Evolutionary conservation across 2,113 vertebrate species (phyloP).

Genomic region (Lophura nycthemera): DNA sequence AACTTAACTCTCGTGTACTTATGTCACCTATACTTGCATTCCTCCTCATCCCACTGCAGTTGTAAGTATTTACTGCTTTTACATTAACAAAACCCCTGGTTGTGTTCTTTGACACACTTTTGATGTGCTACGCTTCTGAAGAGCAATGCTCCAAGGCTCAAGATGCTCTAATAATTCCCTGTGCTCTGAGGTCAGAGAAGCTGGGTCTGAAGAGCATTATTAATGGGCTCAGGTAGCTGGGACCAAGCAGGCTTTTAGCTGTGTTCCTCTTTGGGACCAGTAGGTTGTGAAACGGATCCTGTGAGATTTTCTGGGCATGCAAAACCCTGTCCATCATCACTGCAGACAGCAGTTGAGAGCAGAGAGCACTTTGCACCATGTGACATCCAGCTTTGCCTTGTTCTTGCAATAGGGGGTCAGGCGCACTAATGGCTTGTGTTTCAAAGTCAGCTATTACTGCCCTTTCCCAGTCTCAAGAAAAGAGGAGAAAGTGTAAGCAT

Average conservation of each 20-base stretch:
- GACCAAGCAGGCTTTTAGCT: not conserved
- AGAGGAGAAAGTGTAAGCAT: not conserved
- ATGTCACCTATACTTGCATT: not conserved
- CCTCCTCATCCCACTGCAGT: not conserved
- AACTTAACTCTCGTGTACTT: not conserved
- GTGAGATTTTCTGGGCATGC: not conserved
- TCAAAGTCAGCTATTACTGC: not conserved
- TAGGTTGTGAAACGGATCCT: not conserved
- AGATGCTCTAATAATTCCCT: not conserved
- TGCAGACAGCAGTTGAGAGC: not conserved
- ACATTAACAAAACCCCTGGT: not conserved
- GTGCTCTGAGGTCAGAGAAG: not conserved
- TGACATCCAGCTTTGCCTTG: not conserved
- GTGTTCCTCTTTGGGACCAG: not conserved
- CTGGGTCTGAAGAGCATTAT: not conserved
- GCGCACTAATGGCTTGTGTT: not conserved
- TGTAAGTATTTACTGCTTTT: not conserved
- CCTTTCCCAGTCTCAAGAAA: not conserved
- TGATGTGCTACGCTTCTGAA: not conserved
- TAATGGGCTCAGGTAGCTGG: not conserved
- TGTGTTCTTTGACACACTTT: not conserved
- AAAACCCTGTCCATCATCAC: not conserved
- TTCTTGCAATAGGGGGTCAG: fast-evolving
- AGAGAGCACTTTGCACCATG: fast-evolving
- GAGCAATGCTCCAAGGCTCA: not conserved